Conservation (phyloP, 2,113 vertebrate species). For the Osmerus eperlanus region DNA sequence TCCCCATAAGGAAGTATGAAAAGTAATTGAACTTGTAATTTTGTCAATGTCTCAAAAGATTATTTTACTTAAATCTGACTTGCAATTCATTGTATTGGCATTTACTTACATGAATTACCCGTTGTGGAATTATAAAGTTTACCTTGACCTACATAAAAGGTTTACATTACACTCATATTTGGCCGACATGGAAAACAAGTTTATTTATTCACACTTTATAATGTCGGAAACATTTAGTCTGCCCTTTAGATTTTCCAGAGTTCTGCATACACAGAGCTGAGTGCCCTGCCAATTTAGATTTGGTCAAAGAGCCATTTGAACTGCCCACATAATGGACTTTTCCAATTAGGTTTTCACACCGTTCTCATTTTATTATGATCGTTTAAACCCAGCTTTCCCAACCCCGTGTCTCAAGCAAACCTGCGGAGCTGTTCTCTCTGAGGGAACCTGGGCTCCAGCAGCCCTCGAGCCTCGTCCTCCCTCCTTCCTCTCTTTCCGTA, state of each 20-base stretch:
- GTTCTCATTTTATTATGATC: conserved; percentile 72
- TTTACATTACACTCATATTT: neutral
- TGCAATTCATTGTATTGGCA: neutral
- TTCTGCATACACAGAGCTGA: neutral
- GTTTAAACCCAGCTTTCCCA: conserved; percentile 60
- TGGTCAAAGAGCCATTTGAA: conserved; percentile 51
- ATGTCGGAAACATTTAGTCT: neutral
- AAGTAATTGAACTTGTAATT: no score
- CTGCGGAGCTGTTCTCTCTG: conserved; percentile 44
- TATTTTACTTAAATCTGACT: neutral
- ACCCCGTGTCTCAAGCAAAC: conserved; percentile 42
- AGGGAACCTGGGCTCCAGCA: conserved; percentile 48
- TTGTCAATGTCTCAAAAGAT: neutral
- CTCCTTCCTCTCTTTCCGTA: conserved; percentile 4
- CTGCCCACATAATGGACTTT: conserved; percentile 57
- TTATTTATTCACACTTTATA: neutral
- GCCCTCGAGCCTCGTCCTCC: conserved; percentile 9
- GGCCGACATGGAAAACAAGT: neutral
- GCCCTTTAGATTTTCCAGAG: neutral
- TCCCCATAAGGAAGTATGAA: no score
- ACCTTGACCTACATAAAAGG: no score
- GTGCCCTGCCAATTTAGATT: conserved; percentile 16
- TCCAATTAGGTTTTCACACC: conserved; percentile 60
- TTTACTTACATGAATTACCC: neutral
- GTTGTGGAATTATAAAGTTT: no score